Conservation (phyloP, 2,113 vertebrate genomes). For the Spea bombifrons region DNA sequence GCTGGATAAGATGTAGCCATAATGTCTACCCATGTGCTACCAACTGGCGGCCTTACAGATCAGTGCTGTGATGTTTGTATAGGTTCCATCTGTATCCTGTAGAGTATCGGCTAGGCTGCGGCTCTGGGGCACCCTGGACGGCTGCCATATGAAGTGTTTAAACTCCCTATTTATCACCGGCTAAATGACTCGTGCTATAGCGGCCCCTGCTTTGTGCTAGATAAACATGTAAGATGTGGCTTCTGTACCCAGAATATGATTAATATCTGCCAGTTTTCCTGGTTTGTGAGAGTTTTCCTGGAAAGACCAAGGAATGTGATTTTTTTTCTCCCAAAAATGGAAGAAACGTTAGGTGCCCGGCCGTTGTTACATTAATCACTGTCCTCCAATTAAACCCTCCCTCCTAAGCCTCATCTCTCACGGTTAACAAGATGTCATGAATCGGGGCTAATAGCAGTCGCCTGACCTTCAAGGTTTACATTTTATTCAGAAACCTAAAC, state of each 20-base stretch:
- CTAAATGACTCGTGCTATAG: too few relatives aligned
- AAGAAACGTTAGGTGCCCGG: neutral
- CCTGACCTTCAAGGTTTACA: neutral
- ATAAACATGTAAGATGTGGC: neutral
- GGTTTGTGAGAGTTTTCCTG: neutral
- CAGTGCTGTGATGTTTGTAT: too few relatives aligned
- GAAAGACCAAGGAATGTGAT: neutral
- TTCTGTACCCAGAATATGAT: neutral
- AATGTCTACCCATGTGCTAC: too few relatives aligned
- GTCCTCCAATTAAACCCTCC: conserved; percentile 5
- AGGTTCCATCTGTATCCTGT: too few relatives aligned
- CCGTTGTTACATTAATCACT: neutral
- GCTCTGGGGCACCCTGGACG: too few relatives aligned
- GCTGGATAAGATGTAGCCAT: too few relatives aligned
- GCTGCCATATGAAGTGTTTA: too few relatives aligned
- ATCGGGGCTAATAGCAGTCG: neutral
- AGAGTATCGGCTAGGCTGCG: too few relatives aligned
- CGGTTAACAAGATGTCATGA: conserved; percentile 16
- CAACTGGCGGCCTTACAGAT: too few relatives aligned
- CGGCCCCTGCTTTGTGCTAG: too few relatives aligned
- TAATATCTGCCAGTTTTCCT: too few relatives aligned
- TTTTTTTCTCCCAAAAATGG: conserved; percentile 31
- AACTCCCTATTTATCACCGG: too few relatives aligned
- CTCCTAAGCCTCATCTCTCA: conserved; percentile 1
- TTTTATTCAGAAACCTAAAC: neutral